Evolutionary conservation across 2,113 vertebrate genomes (phyloP), one percentile per base, ranked within the genome.

Genomic region (Hemiscyllium ocellatum): DNA sequence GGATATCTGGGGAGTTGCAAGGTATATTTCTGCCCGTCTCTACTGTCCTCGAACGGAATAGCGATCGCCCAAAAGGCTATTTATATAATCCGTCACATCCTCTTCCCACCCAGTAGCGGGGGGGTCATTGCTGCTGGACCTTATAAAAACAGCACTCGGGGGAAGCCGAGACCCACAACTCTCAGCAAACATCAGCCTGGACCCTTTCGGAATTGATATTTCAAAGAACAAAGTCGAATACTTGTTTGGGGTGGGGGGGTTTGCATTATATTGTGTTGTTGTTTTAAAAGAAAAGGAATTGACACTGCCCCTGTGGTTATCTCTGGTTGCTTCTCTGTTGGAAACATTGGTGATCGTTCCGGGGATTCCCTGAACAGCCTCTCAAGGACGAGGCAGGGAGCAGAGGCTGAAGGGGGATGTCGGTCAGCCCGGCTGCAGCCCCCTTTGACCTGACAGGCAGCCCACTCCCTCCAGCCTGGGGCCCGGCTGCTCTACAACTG

Each of bases 71-170:
- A 33, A 68, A 47, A 68, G n/a, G 61, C 37, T 69, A 68, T n/a
- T 37, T 19, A 66, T 69, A 42, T 94, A 37, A 66, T 72, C 93
- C 93, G 93, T 95, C 93, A 95, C 93, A 72, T 95, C 93, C 93
- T 94, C 17, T 22, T 69, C 69, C 37, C 65, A 69, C 66, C 37
- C 61, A 93, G 29, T 68, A 13, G 66, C 56, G 61, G 89, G 66
- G 42, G 33, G 89, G 89, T 93, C 61, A 93, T 10, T n/a, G 61
- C 19, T 0, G 17, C 61, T 93, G 89, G 89, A 93, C 61, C n/a
- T 42, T 66, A 33, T 68, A 6, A 15, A 66, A 91, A 91, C 56
- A 19, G 4, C 56, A 33, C 89, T 91, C 61, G 3, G 61, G 61
- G 89, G 56, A 37, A 68, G 61, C 89, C 29, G 5, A 42, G 37